Base-by-base conservation (phyloP, 2,113 vertebrate species). In the Gymnocephalus cernua region DNA sequence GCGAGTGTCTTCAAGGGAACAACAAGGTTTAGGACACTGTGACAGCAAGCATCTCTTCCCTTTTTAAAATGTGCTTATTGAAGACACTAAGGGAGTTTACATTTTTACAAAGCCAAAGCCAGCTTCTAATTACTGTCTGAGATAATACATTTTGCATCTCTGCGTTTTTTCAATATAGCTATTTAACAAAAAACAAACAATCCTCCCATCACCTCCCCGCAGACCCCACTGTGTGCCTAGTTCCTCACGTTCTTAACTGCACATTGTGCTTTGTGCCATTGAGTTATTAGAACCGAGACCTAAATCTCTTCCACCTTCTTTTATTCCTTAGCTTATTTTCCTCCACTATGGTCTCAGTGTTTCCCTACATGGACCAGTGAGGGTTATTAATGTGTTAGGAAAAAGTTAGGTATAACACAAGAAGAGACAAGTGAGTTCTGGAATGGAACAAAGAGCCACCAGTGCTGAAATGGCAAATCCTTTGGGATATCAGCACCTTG, bases 401-500 rank as follows among this genome's bases (percentile, higher is more conserved):
- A 44, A 47, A 23, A 54, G 41, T 16, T 5, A 29, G 6, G n/a
- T 47, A 41, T 12, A 54, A 62, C n/a, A 35, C 25, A 51, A 41
- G 56, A 51, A 41, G 56, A n/a, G 18, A 53, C 51, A 10, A 10
- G 16, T 56, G 0, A 41, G 14, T 13, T 44, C n/a, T 66, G 35
- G 13, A 62, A 66, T 72, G 44, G 25, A 75, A 32, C 35, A 61
- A 25, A 48, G 27, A 56, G 19, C 21, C 9, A 25, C 29, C 7
- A 13, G 41, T 47, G 27, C 23, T 51, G 64, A 79, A 80, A 32
- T 59, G 35, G 50, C n/a, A 57, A 25, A 58, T 63, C 44, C 50
- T 51, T 23, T 59, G 15, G 53, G 38, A 27, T 15, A 6, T 38
- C n/a, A 21, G 6, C 18, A 68, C 38, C 23, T 13, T 48, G 14